Percentiles rank a stretch among this genome's conserved stretches.
Evolutionary conservation across 2,797 vertebrate species (phyloP).

Genomic region (Lithobates pipiens): DNA sequence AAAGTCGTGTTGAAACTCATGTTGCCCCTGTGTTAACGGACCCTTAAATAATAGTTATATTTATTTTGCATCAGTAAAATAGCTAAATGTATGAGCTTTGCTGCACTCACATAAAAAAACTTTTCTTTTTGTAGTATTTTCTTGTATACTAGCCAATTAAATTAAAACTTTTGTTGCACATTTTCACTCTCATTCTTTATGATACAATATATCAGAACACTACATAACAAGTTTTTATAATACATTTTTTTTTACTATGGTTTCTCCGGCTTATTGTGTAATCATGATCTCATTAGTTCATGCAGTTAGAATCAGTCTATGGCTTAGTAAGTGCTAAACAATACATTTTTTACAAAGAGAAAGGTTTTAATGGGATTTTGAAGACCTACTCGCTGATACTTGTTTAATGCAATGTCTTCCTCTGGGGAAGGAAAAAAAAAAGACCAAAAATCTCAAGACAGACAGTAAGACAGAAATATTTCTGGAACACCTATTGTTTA

Average conservation of each 20-base stretch:
- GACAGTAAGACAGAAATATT: slow-evolving; percentile 30
- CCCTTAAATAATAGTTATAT: background rate
- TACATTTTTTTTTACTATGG: background rate
- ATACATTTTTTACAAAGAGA: slow-evolving; percentile 45
- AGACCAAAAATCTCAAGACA: background rate
- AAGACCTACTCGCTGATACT: slow-evolving; percentile 40
- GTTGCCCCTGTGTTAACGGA: too few relatives aligned
- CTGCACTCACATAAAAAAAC: background rate
- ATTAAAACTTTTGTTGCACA: slow-evolving; percentile 9
- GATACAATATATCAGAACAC: background rate
- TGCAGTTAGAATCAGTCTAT: slow-evolving; percentile 33
- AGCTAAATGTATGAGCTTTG: background rate
- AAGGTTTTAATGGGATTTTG: slow-evolving; percentile 45
- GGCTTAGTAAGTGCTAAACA: slow-evolving; percentile 48
- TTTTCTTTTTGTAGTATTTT: background rate
- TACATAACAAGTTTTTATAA: background rate
- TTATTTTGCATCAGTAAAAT: background rate
- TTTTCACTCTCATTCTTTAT: background rate
- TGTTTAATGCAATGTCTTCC: slow-evolving; percentile 41
- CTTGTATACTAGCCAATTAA: slow-evolving; percentile 4
- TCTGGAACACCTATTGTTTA: slow-evolving; percentile 31
- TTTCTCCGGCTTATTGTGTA: slow-evolving; percentile 27
- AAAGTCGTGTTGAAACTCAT: too few relatives aligned
- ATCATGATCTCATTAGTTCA: slow-evolving; percentile 44
- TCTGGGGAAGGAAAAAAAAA: slow-evolving; percentile 42